Evolutionary conservation across 2,113 vertebrate genomes (phyloP), one percentile per base, ranked within the genome.

Genomic region (Numida meleagris): DNA sequence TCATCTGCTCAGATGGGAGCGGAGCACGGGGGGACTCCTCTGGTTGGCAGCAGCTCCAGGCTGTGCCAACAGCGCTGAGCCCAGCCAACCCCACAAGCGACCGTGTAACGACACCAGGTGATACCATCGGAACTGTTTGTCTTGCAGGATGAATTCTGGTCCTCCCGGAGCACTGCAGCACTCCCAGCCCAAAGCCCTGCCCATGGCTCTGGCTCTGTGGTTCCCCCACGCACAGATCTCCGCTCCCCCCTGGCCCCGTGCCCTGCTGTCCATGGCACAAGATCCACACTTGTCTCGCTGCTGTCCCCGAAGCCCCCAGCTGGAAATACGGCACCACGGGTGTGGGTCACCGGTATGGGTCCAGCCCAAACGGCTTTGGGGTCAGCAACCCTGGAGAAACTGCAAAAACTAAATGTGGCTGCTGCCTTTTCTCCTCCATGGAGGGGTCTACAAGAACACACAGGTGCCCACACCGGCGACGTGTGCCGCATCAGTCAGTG

Each of bases 381-480:
- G 66, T 65, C 16, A 82, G 36, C 21, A 48, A 0, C 46, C 27
- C 11, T 29, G 14, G 7, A 20, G 21, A 50, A 50, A 57, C 17
- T 19, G 48, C 34, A 43, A 34, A 73, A 42, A 42, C 9, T 15
- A 34, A 59, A 3, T 4, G 14, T 10, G 45, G 51, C 40, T 83
- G 57, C 53, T 83, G 74, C n/a, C 10, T 16, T 15, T 33, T 40
- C 16, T 27, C 19, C 19, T 46, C 51, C 46, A 6, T 14, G 4
- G 1, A 75, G 29, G 46, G 16, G 24, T 53, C 6, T 1, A 24
- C 14, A 27, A 11, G 23, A 38, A 15, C 38, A 40, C 5, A 27
- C 25, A 5, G 4, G 0, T 21, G 19, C 6, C 10, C 17, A 4
- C 4, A 0, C 5, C 0, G 4, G 0, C 36, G 42, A 31, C 10